Conservation (phyloP, 2,888 invertebrate genomes). For the Tachystola acroxantha region DNA sequence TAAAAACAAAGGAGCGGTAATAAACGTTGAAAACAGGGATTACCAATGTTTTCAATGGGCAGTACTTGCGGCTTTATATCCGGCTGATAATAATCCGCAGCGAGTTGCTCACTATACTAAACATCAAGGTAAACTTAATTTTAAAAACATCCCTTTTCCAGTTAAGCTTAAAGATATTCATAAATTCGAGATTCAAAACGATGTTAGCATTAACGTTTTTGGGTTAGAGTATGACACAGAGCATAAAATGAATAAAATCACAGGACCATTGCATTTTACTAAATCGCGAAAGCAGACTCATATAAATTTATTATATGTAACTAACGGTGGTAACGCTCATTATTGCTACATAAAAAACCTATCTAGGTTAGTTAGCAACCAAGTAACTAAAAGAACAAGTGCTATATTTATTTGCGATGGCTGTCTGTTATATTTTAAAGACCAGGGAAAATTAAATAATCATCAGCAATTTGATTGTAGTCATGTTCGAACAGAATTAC, state of each 20-base stretch:
- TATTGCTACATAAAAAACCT: too few relatives aligned
- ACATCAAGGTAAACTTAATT: slow-evolving; percentile 19
- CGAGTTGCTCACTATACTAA: slow-evolving; percentile 10
- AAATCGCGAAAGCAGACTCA: slow-evolving; percentile 15
- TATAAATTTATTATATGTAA: slow-evolving; percentile 21
- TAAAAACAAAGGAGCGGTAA: slow-evolving; percentile 20
- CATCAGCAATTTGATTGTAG: too few relatives aligned
- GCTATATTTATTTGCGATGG: slow-evolving; percentile 16
- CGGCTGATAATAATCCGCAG: slow-evolving; percentile 8
- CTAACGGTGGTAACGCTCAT: slow-evolving; percentile 11
- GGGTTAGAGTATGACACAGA: slow-evolving; percentile 20
- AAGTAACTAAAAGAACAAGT: slow-evolving; percentile 9
- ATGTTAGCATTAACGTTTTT: slow-evolving; percentile 26
- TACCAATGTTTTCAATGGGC: slow-evolving; percentile 22
- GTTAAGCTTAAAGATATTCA: slow-evolving; percentile 20
- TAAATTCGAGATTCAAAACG: slow-evolving; percentile 22
- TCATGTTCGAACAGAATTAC: too few relatives aligned
- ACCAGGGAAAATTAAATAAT: too few relatives aligned
- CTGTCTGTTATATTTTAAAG: slow-evolving; percentile 13
- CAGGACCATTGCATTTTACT: too few relatives aligned
- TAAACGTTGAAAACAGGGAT: slow-evolving; percentile 24
- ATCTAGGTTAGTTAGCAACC: slow-evolving; percentile 20
- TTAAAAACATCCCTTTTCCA: slow-evolving; percentile 19
- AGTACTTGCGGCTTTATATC: slow-evolving; percentile 22
- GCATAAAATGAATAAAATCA: slow-evolving; percentile 11